These are phyloP conservation scores for Carcharodon carcharias DNA, from an alignment of 2,797 vertebrate species.

Conservation along the genomic window DNA sequence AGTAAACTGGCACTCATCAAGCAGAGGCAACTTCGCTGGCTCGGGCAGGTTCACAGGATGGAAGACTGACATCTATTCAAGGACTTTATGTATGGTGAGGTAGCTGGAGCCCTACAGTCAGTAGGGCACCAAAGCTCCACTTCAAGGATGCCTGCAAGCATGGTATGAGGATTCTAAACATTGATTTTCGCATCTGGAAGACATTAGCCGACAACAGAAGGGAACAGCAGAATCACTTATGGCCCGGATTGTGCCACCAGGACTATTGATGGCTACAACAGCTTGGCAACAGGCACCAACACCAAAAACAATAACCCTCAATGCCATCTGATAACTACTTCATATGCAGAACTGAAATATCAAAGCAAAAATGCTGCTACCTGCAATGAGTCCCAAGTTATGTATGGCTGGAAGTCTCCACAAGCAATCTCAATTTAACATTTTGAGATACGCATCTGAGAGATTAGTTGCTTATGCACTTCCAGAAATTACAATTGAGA, in stretches of 20 bases:
- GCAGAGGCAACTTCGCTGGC: background rate
- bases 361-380: background rate
- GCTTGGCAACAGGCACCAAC: background rate
- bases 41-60: background rate
- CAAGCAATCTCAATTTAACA: background rate
- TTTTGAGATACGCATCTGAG: background rate
- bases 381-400: background rate
- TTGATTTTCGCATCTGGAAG: background rate
- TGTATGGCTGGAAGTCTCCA: background rate
- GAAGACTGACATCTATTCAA: too few relatives aligned
- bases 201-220: background rate
- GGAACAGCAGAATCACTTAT: background rate
- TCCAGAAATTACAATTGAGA: too few relatives aligned
- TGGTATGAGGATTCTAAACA: background rate
- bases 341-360: background rate
- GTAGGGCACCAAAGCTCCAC: background rate
- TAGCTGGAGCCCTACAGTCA: background rate
- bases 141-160: background rate
- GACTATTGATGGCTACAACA: background rate
- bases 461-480: background rate
- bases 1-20: background rate
- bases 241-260: background rate
- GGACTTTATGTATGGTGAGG: background rate
- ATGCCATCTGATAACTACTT: background rate
- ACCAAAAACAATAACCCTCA: background rate